These are phyloP conservation scores for Amaurobius ferox DNA, from an alignment of 2,888 invertebrate species.

Conservation along the genomic window DNA sequence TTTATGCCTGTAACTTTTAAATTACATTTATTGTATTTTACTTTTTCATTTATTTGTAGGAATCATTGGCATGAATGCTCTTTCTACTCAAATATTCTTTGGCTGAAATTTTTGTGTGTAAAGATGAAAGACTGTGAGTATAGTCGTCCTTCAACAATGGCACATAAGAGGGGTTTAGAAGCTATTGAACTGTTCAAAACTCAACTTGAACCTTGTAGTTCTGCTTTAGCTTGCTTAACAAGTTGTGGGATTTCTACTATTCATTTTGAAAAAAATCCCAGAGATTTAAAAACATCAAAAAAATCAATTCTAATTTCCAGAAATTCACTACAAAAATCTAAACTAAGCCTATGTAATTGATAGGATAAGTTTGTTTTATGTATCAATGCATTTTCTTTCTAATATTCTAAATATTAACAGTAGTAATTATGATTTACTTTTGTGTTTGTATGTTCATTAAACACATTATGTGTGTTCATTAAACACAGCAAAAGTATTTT, in stretches of 20 bases:
- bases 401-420: no score
- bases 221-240: constrained; percentile 33
- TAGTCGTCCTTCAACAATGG: constrained; percentile 17
- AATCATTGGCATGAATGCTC: constrained; percentile 44
- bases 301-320: constrained; percentile 26
- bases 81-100: constrained; percentile 52
- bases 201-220: constrained; percentile 19
- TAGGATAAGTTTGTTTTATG: no score
- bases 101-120: constrained; percentile 35
- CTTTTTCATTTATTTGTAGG: constrained; percentile 6
- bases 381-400: no score
- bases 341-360: neutral
- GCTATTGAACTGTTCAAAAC: constrained; percentile 6
- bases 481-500: no score
- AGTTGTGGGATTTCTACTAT: neutral
- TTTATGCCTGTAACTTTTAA: neutral
- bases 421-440: no score
- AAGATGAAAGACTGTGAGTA: constrained; percentile 29
- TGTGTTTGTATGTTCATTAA: no score
- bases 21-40: neutral
- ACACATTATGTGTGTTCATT: no score
- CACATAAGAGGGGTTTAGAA: constrained; percentile 20
- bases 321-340: constrained; percentile 44
- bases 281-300: neutral
- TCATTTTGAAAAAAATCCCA: neutral